Percentiles rank a stretch among this genome's conserved stretches.
phyloP scores from a whole-genome alignment of 1,140 invertebrate species.

The Ephestia elutella region DNA sequence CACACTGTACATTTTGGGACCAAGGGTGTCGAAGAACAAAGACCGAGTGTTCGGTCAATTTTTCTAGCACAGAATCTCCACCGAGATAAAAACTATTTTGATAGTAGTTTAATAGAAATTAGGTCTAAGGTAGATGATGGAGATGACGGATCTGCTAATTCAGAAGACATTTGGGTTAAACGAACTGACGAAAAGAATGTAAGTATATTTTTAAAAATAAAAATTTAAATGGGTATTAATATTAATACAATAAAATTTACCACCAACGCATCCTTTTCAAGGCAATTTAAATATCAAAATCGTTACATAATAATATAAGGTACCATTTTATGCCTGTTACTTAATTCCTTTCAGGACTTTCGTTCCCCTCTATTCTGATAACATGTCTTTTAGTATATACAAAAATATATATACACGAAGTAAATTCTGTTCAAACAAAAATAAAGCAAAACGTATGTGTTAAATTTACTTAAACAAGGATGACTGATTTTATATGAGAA shows the following conservation, averaged over 20 bases:
- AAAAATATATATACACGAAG: too few relatives aligned
- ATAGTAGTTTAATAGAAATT: conserved; percentile 86
- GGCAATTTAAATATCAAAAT: neutral
- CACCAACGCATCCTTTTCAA: too few relatives aligned
- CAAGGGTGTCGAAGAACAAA: conserved; percentile 73
- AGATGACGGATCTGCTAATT: conserved; percentile 74
- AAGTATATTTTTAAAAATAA: conserved; percentile 13
- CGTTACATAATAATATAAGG: too few relatives aligned
- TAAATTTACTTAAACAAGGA: too few relatives aligned
- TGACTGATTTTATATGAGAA: too few relatives aligned
- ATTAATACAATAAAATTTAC: neutral
- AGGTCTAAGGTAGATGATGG: conserved; percentile 81
- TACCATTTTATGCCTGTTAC: too few relatives aligned
- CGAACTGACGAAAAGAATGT: conserved; percentile 74
- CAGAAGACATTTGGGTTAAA: conserved; percentile 83
- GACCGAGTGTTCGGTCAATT: conserved; percentile 73
- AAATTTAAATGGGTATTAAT: neutral
- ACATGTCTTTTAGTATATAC: too few relatives aligned
- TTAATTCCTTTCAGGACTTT: too few relatives aligned
- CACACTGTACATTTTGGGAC: conserved; percentile 79
- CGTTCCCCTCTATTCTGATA: too few relatives aligned
- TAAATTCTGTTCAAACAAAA: too few relatives aligned
- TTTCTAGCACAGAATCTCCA: conserved; percentile 79
- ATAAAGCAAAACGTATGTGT: too few relatives aligned
- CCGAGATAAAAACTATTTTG: conserved; percentile 86